A percentile compares a stretch with the other conserved stretches of the same genome.
Conservation (phyloP, 1,140 invertebrate species). For the Lasioglossum albipes region DNA sequence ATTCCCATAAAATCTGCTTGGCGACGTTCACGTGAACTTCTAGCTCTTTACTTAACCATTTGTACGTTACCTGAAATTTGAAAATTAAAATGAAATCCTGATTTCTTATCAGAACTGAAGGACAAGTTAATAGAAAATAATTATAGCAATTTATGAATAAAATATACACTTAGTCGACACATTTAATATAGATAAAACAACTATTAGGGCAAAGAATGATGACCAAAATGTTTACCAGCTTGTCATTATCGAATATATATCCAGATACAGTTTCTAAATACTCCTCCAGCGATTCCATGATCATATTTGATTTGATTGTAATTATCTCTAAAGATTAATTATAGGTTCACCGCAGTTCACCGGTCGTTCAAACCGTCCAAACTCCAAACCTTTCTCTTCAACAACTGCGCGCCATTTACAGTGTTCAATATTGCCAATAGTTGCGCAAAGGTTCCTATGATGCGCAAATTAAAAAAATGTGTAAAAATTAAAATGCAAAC, state of each 20-base stretch:
- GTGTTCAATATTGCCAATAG: neutral
- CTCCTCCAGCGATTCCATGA: constrained; percentile 38
- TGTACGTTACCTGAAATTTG: constrained; percentile 74
- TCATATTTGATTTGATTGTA: constrained; percentile 19
- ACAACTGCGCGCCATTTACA: neutral
- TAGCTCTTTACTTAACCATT: constrained; percentile 77
- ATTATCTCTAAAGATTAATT: neutral
- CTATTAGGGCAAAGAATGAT: neutral
- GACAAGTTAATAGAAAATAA: no score
- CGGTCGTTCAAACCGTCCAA: no score
- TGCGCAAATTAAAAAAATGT: neutral
- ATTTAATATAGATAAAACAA: neutral
- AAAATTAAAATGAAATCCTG: neutral
- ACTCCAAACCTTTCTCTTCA: neutral
- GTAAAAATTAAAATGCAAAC: neutral
- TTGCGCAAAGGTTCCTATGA: neutral
- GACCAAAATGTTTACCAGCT: constrained; percentile 59
- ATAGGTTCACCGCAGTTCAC: no score
- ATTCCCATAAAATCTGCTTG: constrained; percentile 73
- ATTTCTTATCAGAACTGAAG: no score
- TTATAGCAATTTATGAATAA: no score
- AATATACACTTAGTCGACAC: no score
- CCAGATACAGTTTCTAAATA: constrained; percentile 61
- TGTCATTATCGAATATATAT: constrained; percentile 70
- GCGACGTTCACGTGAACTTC: constrained; percentile 76